Percentiles rank a stretch among this genome's conserved stretches.
phyloP scores from a whole-genome alignment of 92 coral and sea anemone genomes.

The Isaurus tuberculatus region DNA sequence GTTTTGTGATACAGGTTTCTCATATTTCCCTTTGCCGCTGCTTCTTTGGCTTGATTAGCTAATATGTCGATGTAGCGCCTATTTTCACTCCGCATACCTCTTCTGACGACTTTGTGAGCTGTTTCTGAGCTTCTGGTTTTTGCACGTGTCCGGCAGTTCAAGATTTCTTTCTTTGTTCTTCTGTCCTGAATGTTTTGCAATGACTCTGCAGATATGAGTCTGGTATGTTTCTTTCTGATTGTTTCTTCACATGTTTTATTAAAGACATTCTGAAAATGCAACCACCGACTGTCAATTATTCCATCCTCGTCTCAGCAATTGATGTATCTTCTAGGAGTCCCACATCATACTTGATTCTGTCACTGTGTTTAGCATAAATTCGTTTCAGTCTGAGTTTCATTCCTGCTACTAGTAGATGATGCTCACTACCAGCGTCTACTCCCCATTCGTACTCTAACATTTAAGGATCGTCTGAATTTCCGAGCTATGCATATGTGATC shows the following conservation, averaged over 20 bases:
- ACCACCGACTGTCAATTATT: too few relatives aligned
- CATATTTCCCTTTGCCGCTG: conserved; percentile 16
- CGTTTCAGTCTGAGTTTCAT: too few relatives aligned
- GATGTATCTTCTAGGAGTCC: too few relatives aligned
- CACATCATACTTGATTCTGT: too few relatives aligned
- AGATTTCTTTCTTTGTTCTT: conserved; percentile 30
- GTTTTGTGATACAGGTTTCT: neutral
- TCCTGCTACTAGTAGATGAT: too few relatives aligned
- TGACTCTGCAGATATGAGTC: neutral
- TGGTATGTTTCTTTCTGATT: neutral
- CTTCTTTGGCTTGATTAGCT: conserved; percentile 16
- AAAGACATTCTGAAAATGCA: neutral
- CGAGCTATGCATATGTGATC: too few relatives aligned
- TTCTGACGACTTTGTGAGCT: neutral
- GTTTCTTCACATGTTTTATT: neutral
- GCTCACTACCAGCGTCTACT: too few relatives aligned
- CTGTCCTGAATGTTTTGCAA: conserved; percentile 21
- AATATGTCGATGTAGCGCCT: neutral
- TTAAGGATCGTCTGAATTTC: too few relatives aligned
- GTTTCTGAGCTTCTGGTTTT: neutral
- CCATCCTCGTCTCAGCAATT: too few relatives aligned
- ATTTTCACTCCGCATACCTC: neutral
- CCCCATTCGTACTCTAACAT: too few relatives aligned
- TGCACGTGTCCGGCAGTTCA: conserved; percentile 21
- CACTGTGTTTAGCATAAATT: too few relatives aligned